A percentile compares a stretch with the other conserved stretches of the same genome.
Evolutionary conservation across 2,888 invertebrate species (phyloP).

Genomic region (Trichacis sp.): DNA sequence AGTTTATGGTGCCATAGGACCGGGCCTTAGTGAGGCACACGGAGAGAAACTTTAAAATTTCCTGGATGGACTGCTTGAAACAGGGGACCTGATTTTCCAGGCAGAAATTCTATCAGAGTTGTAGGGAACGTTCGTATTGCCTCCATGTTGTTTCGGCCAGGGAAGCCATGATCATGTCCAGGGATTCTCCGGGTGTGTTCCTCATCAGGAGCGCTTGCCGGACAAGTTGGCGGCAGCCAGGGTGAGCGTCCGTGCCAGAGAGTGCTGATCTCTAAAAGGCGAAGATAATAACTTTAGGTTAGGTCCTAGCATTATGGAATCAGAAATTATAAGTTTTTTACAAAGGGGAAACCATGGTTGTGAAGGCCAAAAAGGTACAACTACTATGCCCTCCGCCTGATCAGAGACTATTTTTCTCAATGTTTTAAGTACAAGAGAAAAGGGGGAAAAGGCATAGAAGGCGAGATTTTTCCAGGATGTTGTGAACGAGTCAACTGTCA

Average conservation of each 20-base stretch:
- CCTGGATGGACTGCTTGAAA: constrained; percentile 6
- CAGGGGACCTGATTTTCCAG: background rate
- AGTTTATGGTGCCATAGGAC: too few species aligned
- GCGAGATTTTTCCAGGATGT: background rate
- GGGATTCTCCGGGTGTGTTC: constrained; percentile 5
- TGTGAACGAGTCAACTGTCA: constrained; percentile 9
- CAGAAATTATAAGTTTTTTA: constrained; percentile 11
- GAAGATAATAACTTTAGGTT: constrained; percentile 45
- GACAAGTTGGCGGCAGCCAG: constrained; percentile 22
- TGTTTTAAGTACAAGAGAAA: constrained; percentile 44
- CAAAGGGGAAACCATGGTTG: constrained; percentile 55
- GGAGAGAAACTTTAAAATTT: constrained; percentile 3
- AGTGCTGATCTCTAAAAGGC: constrained; percentile 37
- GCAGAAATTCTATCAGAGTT: constrained; percentile 20
- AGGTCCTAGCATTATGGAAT: too few species aligned
- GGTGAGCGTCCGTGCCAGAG: constrained; percentile 12
- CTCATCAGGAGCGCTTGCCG: too few species aligned
- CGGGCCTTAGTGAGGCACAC: too few species aligned
- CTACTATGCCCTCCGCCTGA: constrained; percentile 48
- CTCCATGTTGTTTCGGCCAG: constrained; percentile 5
- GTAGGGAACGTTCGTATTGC: constrained; percentile 14
- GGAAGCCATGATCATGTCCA: too few species aligned
- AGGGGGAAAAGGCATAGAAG: constrained; percentile 53
- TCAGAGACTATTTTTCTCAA: constrained; percentile 52
- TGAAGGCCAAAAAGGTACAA: constrained; percentile 49